Evolutionary conservation across 2,113 vertebrate species (phyloP).

Genomic region (Istiophorus platypterus): DNA sequence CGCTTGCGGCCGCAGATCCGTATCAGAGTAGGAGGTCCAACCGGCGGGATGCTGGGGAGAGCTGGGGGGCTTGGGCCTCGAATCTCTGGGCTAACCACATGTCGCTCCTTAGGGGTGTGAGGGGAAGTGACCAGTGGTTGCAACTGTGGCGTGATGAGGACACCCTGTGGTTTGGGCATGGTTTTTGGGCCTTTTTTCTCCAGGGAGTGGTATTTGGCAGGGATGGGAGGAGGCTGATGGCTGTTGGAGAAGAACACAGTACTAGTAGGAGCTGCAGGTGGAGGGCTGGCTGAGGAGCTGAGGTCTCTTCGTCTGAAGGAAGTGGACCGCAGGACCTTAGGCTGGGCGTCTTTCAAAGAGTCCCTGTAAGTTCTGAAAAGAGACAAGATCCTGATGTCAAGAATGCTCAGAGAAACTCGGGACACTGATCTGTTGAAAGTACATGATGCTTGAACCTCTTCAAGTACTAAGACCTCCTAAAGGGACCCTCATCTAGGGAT

Average conservation of each 20-base stretch:
- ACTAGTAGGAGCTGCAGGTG: constrained; percentile 25
- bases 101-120: constrained; percentile 90
- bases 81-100: constrained; percentile 84
- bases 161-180: constrained; percentile 70
- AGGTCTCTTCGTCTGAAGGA: constrained; percentile 90
- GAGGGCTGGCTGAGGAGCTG: constrained; percentile 30
- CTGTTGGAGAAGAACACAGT: constrained; percentile 31
- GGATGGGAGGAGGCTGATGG: constrained; percentile 71
- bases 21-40: constrained; percentile 67
- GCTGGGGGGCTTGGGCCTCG: constrained; percentile 65
- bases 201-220: constrained; percentile 72
- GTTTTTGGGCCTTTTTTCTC: constrained; percentile 86
- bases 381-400: constrained; percentile 26
- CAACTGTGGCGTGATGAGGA: constrained; percentile 13
- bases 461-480: constrained; percentile 51
- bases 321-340: constrained; percentile 90
- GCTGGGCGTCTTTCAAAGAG: constrained; percentile 91
- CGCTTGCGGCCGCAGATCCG: constrained; percentile 91
- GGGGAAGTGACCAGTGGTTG: constrained; percentile 70
- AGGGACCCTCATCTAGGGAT: background rate
- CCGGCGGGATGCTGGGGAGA: constrained; percentile 68
- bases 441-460: constrained; percentile 71
- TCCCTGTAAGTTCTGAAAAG: constrained; percentile 88
- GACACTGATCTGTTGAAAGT: background rate
- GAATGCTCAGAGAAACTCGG: background rate